These are phyloP conservation scores for Phrynocephalus forsythii DNA, from an alignment of 2,797 vertebrate genomes.

Conservation along the genomic window DNA sequence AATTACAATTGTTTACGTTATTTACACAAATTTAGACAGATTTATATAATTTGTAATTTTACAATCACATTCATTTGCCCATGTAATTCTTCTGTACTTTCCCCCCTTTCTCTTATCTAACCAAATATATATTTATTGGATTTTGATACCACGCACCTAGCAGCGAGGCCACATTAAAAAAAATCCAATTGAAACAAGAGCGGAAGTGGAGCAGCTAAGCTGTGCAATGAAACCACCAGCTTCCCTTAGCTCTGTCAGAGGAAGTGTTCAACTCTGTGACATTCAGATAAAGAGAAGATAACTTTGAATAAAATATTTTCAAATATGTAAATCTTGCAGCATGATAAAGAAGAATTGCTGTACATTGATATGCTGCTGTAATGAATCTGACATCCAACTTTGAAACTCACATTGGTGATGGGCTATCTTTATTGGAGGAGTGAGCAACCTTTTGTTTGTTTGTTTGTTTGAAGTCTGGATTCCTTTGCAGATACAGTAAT, in stretches of 20 bases:
- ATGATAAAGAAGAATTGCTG: not conserved
- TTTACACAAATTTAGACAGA: too few relatives aligned
- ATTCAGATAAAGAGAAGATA: not conserved
- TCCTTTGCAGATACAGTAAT: too few relatives aligned
- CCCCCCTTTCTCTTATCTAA: too few relatives aligned
- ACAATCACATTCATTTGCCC: too few relatives aligned
- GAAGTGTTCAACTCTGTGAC: not conserved
- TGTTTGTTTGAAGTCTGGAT: not conserved
- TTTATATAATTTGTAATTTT: too few relatives aligned
- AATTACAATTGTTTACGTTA: too few relatives aligned
- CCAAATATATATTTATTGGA: too few relatives aligned
- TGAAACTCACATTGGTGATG: not conserved
- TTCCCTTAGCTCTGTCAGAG: not conserved
- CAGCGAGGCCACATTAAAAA: not conserved
- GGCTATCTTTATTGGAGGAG: not conserved
- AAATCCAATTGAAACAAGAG: slow-evolving; percentile 1
- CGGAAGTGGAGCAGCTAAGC: not conserved
- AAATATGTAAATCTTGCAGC: not conserved
- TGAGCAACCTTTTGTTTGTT: not conserved
- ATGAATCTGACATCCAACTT: not conserved
- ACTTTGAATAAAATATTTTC: not conserved
- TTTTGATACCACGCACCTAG: too few relatives aligned
- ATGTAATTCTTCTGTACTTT: too few relatives aligned
- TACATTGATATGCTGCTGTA: not conserved
- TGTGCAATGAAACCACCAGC: slow-evolving; percentile 25